phyloP scores from a whole-genome alignment of 2,797 vertebrate species.

The Poeciliopsis turneri region DNA sequence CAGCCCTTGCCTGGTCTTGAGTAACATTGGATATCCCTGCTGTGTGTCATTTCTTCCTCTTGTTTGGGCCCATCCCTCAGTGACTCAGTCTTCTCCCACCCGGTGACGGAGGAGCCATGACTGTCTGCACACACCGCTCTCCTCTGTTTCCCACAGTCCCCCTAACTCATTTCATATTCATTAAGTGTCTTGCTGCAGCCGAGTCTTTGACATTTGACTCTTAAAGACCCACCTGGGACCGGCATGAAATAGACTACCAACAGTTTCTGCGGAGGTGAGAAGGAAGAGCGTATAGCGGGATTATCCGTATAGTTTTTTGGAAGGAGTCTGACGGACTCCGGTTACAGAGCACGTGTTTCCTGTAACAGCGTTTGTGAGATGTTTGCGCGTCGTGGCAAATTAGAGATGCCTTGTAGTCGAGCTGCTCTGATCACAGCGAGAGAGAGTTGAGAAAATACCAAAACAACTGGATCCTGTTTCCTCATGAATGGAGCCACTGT shows the following conservation, averaged over 20 bases:
- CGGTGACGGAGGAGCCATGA: conserved; percentile 38
- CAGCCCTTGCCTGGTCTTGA: conserved; percentile 9
- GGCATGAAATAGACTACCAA: conserved; percentile 69
- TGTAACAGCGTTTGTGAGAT: conserved; percentile 59
- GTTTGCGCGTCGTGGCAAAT: conserved; percentile 40
- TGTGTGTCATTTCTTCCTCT: conserved; percentile 36
- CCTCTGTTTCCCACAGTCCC: conserved; percentile 58
- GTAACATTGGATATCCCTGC: conserved; percentile 58
- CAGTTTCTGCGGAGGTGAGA: conserved; percentile 58
- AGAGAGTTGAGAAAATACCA: conserved; percentile 19
- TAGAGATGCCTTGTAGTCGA: conserved; percentile 47
- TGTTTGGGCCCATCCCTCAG: conserved; percentile 24
- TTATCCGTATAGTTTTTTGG: conserved; percentile 30
- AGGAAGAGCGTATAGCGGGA: conserved; percentile 50
- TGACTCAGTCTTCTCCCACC: conserved; percentile 46
- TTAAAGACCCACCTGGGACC: conserved; percentile 77
- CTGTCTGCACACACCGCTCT: conserved; percentile 50
- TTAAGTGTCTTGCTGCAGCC: conserved; percentile 68
- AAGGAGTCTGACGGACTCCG: conserved; percentile 50
- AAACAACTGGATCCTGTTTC: conserved; percentile 45
- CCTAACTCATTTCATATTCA: conserved; percentile 76
- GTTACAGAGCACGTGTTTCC: conserved; percentile 63
- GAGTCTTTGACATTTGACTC: conserved; percentile 75
- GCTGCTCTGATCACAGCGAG: conserved; percentile 50
- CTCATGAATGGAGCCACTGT: conserved; percentile 51